Evolutionary conservation across 2,888 invertebrate species (phyloP), one percentile per base, ranked within the genome.

Genomic region (Trachelus tabidus): DNA sequence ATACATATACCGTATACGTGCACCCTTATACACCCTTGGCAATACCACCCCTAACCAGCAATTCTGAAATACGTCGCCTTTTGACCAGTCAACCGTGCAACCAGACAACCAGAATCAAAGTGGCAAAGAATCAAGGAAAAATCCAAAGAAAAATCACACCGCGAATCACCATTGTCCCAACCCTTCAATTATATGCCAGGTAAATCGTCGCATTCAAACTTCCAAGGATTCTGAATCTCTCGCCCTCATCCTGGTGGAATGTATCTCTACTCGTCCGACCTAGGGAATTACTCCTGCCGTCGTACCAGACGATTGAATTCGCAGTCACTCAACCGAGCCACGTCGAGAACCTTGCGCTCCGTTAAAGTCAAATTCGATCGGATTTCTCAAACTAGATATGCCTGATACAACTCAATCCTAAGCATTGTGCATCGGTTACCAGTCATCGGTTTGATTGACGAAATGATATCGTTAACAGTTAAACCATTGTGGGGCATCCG

Each of bases 401-500:
- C 56, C 56, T 9, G 56, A 56, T 56, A 56, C 56, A 56, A 40
- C 40, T 40, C 15, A 23, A 6, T 56, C 56, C 56, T 56, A 9
- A 6, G 56, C 23, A 56, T 56, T 23, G 56, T 56, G 56, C 77
- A 76, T 76, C 83, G 84, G 87, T 86, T 87, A 83, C 83, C 86
- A 85, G 85, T 89, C 89, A 87, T 90, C 90, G 89, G 79, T 85
- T 85, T 89, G 90, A 90, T 89, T 89, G 90, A 90, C 89, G 89
- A 89, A 56, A 88, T 89, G 90, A 90, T 90, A 88, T 89, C 90
- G 89, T 90, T 90, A 91, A 89, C 88, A 89, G 85, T 87, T 89
- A 89, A 87, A 84, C 81, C 76, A 33, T 78, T 76, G 79, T 82
- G 83, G 81, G 82, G 86, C 84, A 85, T 83, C 88, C 89, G 87